Conservation (phyloP, 35 echinoderm and acorn worm species). For the Diadema setosum region DNA sequence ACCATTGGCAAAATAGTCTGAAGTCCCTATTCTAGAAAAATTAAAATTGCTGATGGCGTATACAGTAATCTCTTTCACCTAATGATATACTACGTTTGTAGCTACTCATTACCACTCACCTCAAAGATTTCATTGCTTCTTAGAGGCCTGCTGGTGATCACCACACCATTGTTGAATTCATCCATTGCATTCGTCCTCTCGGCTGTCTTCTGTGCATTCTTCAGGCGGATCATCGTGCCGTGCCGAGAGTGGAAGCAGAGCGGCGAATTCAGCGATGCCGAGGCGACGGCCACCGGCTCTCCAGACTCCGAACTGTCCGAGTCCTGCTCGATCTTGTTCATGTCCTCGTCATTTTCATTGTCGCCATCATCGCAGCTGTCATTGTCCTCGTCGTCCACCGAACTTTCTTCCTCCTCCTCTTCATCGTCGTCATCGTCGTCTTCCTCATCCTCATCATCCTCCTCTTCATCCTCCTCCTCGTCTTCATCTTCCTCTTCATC, state of each 20-base stretch:
- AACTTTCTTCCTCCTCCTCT: neutral
- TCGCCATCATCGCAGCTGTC: conserved; percentile 15
- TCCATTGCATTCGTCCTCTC: conserved; percentile 81
- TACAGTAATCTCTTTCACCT: too few species aligned
- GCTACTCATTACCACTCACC: conserved; percentile 59
- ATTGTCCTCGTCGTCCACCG: conserved; percentile 17
- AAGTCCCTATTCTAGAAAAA: too few species aligned
- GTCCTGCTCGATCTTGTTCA: neutral
- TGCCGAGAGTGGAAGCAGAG: conserved; percentile 70
- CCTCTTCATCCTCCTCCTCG: neutral
- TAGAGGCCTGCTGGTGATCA: conserved; percentile 83
- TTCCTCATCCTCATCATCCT: conserved; percentile 8
- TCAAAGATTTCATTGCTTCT: conserved; percentile 92
- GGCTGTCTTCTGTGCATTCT: conserved; percentile 36
- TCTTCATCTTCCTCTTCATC: neutral
- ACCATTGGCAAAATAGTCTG: too few species aligned
- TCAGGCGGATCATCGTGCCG: conserved; percentile 70
- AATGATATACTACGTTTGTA: too few species aligned
- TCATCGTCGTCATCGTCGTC: neutral
- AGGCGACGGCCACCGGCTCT: neutral
- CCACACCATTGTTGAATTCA: conserved; percentile 98
- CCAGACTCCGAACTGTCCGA: neutral
- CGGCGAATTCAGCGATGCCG: conserved; percentile 22
- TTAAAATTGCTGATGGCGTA: too few species aligned
- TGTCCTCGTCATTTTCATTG: neutral